A percentile compares a stretch with the other conserved stretches of the same genome.
Evolutionary conservation across 1,140 invertebrate species (phyloP).

Genomic region (Drosophila mojavensis): DNA sequence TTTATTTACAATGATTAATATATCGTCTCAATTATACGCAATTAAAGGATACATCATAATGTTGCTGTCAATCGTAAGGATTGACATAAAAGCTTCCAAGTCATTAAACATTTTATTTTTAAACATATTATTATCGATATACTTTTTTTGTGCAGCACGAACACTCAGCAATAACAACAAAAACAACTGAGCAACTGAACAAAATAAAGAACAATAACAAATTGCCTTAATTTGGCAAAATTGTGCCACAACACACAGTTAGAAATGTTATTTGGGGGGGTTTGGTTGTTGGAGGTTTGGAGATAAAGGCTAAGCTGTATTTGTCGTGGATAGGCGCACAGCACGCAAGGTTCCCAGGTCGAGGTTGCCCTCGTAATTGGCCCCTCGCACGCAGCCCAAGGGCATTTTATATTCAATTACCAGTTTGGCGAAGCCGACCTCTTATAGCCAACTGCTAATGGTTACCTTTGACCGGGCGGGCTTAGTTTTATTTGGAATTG

Average conservation of each 20-base stretch:
- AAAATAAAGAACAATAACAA: conserved; percentile 46
- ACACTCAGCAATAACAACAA: conserved; percentile 26
- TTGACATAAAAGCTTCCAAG: not conserved
- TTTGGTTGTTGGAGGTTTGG: not conserved
- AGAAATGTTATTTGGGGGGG: not conserved
- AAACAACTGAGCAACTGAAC: not conserved
- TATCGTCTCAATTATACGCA: not conserved
- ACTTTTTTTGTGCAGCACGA: conserved; percentile 8
- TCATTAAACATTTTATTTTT: conserved; percentile 35
- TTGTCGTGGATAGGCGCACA: conserved; percentile 39
- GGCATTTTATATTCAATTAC: conserved; percentile 75
- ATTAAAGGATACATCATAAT: not conserved
- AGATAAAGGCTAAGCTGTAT: conserved; percentile 5
- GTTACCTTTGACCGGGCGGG: conserved; percentile 58
- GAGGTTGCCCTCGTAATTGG: conserved; percentile 55
- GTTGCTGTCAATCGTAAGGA: not conserved
- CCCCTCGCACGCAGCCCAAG: conserved; percentile 57
- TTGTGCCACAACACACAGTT: conserved; percentile 26
- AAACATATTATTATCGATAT: conserved; percentile 43
- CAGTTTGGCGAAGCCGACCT: conserved; percentile 33
- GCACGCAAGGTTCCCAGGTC: conserved; percentile 55
- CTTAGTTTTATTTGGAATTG: conserved; percentile 60
- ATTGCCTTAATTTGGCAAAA: conserved; percentile 71
- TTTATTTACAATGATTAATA: not conserved
- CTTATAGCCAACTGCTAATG: conserved; percentile 64